Base-by-base conservation (phyloP, 2,797 vertebrate species). In the Mus spretus region DNA sequence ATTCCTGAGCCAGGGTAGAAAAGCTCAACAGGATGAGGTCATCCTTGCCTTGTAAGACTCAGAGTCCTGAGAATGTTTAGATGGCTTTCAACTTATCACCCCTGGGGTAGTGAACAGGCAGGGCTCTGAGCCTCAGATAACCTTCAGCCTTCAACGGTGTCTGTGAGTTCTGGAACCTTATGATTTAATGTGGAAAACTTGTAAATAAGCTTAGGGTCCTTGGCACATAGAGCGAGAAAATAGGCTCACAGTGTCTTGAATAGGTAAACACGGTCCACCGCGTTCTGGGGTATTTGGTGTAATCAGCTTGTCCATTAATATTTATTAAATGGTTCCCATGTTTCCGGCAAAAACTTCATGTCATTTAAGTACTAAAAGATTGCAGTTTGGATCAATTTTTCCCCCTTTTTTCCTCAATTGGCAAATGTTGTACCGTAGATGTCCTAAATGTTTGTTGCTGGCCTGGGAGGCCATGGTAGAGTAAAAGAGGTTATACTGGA, bases 11-110 rank as follows among this genome's bases (percentile, higher is more conserved):
- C n/a, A 74, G 80, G 61, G 67, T 83, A 87, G 89, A 81, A 95
- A 77, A 72, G 55, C 44, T 92, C 37, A 74, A n/a, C 47, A 91
- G 65, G 85, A 87, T 93, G 93, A 96, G 70, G 89, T 96, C 93
- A 93, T 19, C 20, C 31, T 83, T 75, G 63, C 34, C 77, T 70
- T 24, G 20, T 50, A 70, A 61, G n/a, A 85, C 82, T 91, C 75
- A 63, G 78, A 89, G 67, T 91, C 94, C 91, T 57, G 1, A 91
- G 83, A 92, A 80, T 87, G 82, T 96, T 78, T 74, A 85, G 75
- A 86, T 94, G 88, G 83, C 82, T 93, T 91, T 93, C 13, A 77
- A 83, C 86, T 89, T 81, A 20, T 91, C 47, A 79, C 19, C 67
- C 80, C 37, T 37, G 44, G 22, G 88, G 96, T 57, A 61, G 84